A percentile compares a stretch with the other conserved stretches of the same genome.
Evolutionary conservation across 2,888 invertebrate species (phyloP).

Genomic region (Noctua janthe): DNA sequence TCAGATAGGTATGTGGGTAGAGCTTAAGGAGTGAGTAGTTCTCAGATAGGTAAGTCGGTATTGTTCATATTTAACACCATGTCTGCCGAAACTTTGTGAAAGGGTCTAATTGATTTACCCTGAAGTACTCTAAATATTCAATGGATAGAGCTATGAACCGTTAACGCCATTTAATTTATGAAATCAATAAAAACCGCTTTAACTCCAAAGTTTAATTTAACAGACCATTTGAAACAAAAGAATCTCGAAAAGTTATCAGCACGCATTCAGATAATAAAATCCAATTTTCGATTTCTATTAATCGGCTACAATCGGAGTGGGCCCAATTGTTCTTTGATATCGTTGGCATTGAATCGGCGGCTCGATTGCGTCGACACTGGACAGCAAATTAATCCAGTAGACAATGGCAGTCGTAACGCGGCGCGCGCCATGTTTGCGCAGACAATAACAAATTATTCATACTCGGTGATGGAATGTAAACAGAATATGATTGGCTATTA

Average conservation of each 20-base stretch:
- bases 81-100: background rate
- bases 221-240: constrained; percentile 68
- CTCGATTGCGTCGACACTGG: constrained; percentile 78
- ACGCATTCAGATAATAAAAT: constrained; percentile 78
- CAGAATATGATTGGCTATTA: constrained; percentile 91
- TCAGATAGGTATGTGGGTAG: constrained; percentile 23
- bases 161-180: background rate
- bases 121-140: background rate
- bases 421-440: constrained; percentile 83
- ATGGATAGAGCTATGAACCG: background rate
- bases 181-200: constrained; percentile 26
- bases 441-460: constrained; percentile 91
- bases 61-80: background rate
- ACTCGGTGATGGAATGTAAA: constrained; percentile 90
- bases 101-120: background rate
- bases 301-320: constrained; percentile 79
- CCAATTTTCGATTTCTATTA: constrained; percentile 84
- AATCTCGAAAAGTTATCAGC: constrained; percentile 68
- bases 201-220: constrained; percentile 52
- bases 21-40: background rate
- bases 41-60: background rate
- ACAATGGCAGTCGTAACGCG: constrained; percentile 87
- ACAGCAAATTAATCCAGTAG: constrained; percentile 86
- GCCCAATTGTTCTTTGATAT: constrained; percentile 83
- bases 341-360: constrained; percentile 77